Conservation (phyloP, 1,140 invertebrate genomes). For the Drosophila parvula region DNA sequence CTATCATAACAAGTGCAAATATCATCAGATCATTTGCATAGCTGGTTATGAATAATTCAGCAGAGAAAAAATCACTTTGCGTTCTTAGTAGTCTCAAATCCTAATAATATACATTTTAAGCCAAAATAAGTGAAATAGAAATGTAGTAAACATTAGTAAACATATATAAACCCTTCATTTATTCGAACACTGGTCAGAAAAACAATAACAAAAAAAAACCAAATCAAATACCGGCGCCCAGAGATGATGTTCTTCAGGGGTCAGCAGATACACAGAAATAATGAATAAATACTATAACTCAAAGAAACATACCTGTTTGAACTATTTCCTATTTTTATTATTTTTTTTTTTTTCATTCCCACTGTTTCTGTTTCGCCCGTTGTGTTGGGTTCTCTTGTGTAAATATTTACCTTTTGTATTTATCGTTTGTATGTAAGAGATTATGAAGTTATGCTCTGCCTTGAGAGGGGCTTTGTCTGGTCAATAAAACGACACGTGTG, state of each 20-base stretch:
- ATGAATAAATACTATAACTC: conserved; percentile 8
- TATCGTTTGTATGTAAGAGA: conserved; percentile 43
- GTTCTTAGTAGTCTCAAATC: neutral
- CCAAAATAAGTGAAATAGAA: neutral
- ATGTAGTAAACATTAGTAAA: neutral
- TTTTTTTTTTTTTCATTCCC: conserved; percentile 1
- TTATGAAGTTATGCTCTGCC: conserved; percentile 44
- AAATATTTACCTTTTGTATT: conserved; percentile 44
- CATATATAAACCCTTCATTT: neutral
- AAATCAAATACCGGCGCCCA: conserved; percentile 8
- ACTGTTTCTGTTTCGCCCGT: neutral
- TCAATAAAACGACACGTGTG: conserved; percentile 21
- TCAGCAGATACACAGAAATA: conserved; percentile 9
- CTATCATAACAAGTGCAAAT: conserved; percentile 41
- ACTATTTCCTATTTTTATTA: conserved; percentile 2
- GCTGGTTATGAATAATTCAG: conserved; percentile 26
- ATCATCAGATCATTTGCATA: conserved; percentile 32
- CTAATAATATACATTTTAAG: too few species aligned
- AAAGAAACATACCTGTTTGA: conserved; percentile 31
- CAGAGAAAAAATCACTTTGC: neutral
- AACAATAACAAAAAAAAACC: conserved; percentile 2
- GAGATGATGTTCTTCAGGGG: conserved; percentile 6
- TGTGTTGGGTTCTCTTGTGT: conserved; percentile 12
- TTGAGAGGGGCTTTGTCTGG: conserved; percentile 28
- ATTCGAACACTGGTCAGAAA: neutral